Evolutionary conservation across 1,140 invertebrate genomes (phyloP).

Genomic region (Oncopodura yosiiana): DNA sequence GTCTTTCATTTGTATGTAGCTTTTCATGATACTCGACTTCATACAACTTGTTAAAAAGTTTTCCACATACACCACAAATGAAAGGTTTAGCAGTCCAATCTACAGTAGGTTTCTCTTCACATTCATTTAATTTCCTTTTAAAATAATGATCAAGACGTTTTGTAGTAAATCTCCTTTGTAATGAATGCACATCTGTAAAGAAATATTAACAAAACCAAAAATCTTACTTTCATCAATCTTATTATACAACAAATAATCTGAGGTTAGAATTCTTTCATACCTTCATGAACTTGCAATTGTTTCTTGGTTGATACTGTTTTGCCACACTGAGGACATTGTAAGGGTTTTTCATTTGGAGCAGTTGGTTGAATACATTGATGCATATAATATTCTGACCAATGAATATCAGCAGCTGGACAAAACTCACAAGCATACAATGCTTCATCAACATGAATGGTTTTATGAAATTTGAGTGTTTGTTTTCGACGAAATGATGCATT

Average conservation of each 20-base stretch:
- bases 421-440: constrained; percentile 21
- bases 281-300: constrained; percentile 17
- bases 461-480: constrained; percentile 3
- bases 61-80: constrained; percentile 22
- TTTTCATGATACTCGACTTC: constrained; percentile 27
- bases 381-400: constrained; percentile 18
- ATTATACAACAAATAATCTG: no score
- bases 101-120: constrained; percentile 12
- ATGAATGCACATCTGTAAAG: constrained; percentile 21
- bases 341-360: not conserved
- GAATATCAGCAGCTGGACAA: constrained; percentile 11
- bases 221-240: no score
- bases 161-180: constrained; percentile 17
- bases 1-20: constrained; percentile 14
- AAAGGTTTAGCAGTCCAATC: constrained; percentile 24
- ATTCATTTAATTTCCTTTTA: constrained; percentile 10
- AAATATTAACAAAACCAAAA: no score
- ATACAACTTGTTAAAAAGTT: constrained; percentile 19
- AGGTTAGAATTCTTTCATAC: no score
- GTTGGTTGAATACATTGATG: constrained; percentile 24
- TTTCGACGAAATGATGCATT: not conserved
- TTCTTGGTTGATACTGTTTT: constrained; percentile 23
- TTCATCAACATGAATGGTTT: constrained; percentile 17
- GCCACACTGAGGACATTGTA: constrained; percentile 17
- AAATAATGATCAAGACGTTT: constrained; percentile 19